Evolutionary conservation across 2,888 invertebrate species (phyloP).

Genomic region (Machimus rusticus): DNA sequence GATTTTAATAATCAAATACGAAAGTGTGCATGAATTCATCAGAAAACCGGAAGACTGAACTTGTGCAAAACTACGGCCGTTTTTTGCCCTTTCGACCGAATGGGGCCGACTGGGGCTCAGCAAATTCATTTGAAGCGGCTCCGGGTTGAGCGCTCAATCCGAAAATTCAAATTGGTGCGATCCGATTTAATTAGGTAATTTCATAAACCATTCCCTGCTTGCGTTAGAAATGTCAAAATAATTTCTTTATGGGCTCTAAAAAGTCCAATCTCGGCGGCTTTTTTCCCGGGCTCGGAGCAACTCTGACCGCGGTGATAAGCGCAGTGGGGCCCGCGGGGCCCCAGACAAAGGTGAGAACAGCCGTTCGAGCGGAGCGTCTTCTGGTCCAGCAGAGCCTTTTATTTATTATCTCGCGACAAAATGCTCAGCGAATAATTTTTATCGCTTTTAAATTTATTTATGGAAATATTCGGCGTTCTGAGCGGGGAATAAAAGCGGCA

Average conservation of each 20-base stretch:
- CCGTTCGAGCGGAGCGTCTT: neutral
- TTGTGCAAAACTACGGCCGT: neutral
- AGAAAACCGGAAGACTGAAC: constrained; percentile 16
- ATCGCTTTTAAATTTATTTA: constrained; percentile 28
- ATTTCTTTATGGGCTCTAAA: constrained; percentile 17
- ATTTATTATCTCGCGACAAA: constrained; percentile 17
- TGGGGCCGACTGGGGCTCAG: neutral
- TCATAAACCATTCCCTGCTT: constrained; percentile 17
- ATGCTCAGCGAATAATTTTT: constrained; percentile 30
- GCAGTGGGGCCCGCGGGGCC: neutral
- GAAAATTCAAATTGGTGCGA: constrained; percentile 22
- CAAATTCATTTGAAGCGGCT: neutral
- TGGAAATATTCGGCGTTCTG: constrained; percentile 18
- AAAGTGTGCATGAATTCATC: constrained; percentile 28
- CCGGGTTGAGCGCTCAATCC: constrained; percentile 11
- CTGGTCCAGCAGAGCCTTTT: neutral
- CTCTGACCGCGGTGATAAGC: neutral
- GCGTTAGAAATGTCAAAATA: constrained; percentile 27
- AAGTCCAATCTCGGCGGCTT: neutral
- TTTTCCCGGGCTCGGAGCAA: neutral
- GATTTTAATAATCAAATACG: constrained; percentile 15
- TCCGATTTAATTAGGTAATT: constrained; percentile 31
- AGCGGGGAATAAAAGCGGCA: neutral
- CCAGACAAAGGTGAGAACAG: constrained; percentile 18
- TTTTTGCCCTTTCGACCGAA: neutral